Conservation (phyloP, 1,140 invertebrate genomes). For the Drosophila mayri region DNA sequence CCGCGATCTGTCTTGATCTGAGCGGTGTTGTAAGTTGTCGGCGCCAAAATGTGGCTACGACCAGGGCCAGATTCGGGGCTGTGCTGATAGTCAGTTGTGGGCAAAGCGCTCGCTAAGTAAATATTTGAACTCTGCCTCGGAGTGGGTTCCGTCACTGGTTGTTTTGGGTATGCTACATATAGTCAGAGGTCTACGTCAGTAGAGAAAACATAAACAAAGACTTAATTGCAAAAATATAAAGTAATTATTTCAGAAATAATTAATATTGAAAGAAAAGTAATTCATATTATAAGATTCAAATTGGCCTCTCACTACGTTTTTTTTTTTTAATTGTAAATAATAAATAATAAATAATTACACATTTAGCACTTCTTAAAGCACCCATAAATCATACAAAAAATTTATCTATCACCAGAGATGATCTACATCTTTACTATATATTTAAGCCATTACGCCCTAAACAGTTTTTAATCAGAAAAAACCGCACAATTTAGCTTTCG, state of each 20-base stretch:
- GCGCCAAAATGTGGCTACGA: constrained; percentile 35
- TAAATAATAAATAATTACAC: no score
- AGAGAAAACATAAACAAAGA: background rate
- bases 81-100: constrained; percentile 31
- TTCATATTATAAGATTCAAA: no score
- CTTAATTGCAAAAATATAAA: background rate
- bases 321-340: no score
- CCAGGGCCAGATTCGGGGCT: constrained; percentile 34
- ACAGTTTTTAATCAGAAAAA: constrained; percentile 17
- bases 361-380: background rate
- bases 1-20: constrained; percentile 13
- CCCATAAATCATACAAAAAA: no score
- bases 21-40: constrained; percentile 42
- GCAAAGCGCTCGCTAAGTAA: constrained; percentile 41
- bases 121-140: constrained; percentile 54
- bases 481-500: constrained; percentile 19
- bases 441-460: background rate
- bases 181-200: background rate
- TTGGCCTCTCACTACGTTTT: no score
- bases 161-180: constrained; percentile 11
- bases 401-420: background rate
- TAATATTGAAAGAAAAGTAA: no score
- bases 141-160: constrained; percentile 5
- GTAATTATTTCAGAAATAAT: background rate
- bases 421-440: background rate